phyloP scores from a whole-genome alignment of 2,888 invertebrate genomes.

The Conomelus anceps region DNA sequence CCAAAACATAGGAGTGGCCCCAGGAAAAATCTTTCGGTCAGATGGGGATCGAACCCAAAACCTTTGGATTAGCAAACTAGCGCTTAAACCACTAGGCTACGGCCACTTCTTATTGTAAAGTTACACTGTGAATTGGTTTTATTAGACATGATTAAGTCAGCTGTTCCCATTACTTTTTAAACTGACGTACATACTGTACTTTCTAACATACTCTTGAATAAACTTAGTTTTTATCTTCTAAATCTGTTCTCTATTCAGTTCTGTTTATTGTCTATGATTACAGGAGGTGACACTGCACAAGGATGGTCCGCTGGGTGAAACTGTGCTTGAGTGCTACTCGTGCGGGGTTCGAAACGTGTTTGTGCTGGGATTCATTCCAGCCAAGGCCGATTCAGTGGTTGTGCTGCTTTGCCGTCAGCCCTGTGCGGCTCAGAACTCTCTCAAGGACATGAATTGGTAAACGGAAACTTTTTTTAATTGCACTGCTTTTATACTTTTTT shows the following conservation, averaged over 20 bases:
- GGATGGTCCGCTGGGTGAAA: constrained; percentile 96
- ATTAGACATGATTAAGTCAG: too few relatives aligned
- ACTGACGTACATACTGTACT: neutral
- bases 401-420: constrained; percentile 95
- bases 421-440: constrained; percentile 92
- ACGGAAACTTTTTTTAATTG: constrained; percentile 31
- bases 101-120: too few relatives aligned
- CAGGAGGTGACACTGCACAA: constrained; percentile 91
- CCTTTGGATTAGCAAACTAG: too few relatives aligned
- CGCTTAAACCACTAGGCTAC: too few relatives aligned
- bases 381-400: constrained; percentile 97
- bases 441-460: constrained; percentile 97
- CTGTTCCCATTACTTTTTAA: too few relatives aligned
- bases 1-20: too few relatives aligned
- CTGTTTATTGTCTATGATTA: constrained; percentile 16
- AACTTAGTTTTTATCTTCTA: neutral
- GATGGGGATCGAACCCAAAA: too few relatives aligned
- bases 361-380: constrained; percentile 96
- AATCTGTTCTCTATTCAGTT: neutral
- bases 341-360: constrained; percentile 98
- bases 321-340: constrained; percentile 95
- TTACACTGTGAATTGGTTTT: too few relatives aligned
- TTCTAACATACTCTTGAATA: too few relatives aligned
- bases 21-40: too few relatives aligned
- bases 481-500: neutral